Evolutionary conservation across 1,140 invertebrate genomes (phyloP).

Genomic region (Microplitis mediator): DNA sequence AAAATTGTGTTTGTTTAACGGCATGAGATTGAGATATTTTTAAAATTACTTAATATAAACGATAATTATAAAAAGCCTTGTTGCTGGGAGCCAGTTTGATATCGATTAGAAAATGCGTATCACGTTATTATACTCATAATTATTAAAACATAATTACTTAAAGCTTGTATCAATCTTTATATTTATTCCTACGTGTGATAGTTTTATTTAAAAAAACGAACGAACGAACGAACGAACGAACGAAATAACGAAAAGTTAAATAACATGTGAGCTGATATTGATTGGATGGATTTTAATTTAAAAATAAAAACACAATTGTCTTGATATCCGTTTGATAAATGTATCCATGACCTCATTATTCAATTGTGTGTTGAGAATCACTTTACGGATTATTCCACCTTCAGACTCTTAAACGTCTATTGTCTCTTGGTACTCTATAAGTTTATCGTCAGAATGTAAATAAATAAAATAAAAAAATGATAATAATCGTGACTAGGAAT

Average conservation of each 20-base stretch:
- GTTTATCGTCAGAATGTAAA: too few species aligned
- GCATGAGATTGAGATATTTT: neutral
- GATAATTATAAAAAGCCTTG: slow-evolving; percentile 40
- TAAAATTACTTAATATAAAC: neutral
- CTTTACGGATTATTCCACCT: neutral
- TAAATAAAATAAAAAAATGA: too few species aligned
- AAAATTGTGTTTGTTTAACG: neutral
- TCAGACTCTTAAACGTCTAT: neutral
- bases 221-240: too few species aligned
- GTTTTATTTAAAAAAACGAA: neutral
- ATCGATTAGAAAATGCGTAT: slow-evolving; percentile 50
- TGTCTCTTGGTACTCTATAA: neutral
- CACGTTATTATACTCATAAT: neutral
- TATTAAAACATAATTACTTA: neutral
- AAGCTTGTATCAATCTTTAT: neutral
- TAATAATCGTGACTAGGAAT: too few species aligned
- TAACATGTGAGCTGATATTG: too few species aligned
- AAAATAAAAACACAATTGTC: neutral
- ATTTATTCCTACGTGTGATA: neutral
- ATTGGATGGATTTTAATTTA: too few species aligned
- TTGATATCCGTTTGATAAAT: neutral
- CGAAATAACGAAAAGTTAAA: too few species aligned
- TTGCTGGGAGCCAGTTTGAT: slow-evolving; percentile 54
- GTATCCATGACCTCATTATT: neutral
- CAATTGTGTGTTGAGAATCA: neutral